Evolutionary conservation across 1,140 invertebrate species (phyloP).

Genomic region (Anastatus disparis): DNA sequence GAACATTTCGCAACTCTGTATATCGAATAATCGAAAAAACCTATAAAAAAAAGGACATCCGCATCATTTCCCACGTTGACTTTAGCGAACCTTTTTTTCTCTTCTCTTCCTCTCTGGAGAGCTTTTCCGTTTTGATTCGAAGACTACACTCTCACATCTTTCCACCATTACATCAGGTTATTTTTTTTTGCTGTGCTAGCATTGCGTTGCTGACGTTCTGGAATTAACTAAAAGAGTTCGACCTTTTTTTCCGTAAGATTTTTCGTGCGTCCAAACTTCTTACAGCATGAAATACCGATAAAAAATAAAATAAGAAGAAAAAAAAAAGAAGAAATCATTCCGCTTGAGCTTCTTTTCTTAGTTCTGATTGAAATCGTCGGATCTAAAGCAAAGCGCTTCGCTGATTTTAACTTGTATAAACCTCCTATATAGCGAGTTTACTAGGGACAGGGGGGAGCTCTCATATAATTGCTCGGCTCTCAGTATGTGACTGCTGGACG

Average conservation of each 20-base stretch:
- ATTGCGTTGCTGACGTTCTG: neutral
- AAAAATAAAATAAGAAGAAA: too few species aligned
- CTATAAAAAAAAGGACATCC: too few species aligned
- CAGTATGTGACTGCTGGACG: too few species aligned
- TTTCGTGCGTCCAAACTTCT: neutral
- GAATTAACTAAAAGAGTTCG: conserved; percentile 3
- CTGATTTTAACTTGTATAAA: neutral
- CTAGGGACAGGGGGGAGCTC: neutral
- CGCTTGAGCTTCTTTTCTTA: too few species aligned
- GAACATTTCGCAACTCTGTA: too few species aligned
- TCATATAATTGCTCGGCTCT: neutral
- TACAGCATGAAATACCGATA: neutral
- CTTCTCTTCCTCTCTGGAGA: too few species aligned
- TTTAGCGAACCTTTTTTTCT: too few species aligned
- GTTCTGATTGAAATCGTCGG: conserved; percentile 6
- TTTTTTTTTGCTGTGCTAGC: conserved; percentile 7
- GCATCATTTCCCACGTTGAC: too few species aligned
- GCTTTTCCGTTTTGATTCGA: neutral
- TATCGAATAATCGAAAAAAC: too few species aligned
- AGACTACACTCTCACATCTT: neutral
- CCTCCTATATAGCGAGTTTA: too few species aligned
- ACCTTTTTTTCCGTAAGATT: neutral
- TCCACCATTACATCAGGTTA: neutral
- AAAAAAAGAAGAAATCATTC: too few species aligned
- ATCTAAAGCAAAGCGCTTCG: neutral